phyloP scores from a whole-genome alignment of 2,113 vertebrate species.

The Zapornia atra region DNA sequence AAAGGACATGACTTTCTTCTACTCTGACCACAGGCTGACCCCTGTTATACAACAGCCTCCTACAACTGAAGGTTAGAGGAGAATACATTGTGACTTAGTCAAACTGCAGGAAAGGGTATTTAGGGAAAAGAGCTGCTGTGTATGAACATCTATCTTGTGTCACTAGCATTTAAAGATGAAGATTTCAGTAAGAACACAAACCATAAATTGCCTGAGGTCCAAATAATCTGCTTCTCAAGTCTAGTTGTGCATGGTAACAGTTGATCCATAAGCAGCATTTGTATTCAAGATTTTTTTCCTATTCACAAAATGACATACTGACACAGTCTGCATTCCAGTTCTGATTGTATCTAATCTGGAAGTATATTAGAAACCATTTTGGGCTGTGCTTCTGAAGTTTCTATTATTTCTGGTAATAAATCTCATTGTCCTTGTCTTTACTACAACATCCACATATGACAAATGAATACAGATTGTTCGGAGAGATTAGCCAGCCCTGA shows the following conservation, averaged over 20 bases:
- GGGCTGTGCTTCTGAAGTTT: not conserved
- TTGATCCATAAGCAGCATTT: not conserved
- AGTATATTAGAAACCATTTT: not conserved
- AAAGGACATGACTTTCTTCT: not conserved
- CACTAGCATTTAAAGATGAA: not conserved
- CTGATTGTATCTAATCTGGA: not conserved
- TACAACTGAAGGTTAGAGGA: not conserved
- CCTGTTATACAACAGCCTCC: not conserved
- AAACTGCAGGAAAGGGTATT: not conserved
- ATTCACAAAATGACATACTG: not conserved
- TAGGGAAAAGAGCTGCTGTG: not conserved
- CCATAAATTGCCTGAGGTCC: not conserved
- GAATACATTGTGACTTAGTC: not conserved
- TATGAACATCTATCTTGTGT: not conserved
- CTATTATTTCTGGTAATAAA: constrained; percentile 11
- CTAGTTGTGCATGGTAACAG: not conserved
- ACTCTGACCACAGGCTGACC: not conserved
- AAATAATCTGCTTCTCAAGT: not conserved
- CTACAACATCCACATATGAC: not conserved
- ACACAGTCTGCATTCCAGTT: not conserved
- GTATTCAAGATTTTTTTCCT: not conserved
- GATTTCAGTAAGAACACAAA: not conserved
- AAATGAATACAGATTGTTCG: not conserved
- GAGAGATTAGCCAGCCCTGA: not conserved
- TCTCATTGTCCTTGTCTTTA: constrained; percentile 18